These are phyloP conservation scores for Panzeria rudis DNA, from an alignment of 2,888 invertebrate genomes.

Conservation along the genomic window DNA sequence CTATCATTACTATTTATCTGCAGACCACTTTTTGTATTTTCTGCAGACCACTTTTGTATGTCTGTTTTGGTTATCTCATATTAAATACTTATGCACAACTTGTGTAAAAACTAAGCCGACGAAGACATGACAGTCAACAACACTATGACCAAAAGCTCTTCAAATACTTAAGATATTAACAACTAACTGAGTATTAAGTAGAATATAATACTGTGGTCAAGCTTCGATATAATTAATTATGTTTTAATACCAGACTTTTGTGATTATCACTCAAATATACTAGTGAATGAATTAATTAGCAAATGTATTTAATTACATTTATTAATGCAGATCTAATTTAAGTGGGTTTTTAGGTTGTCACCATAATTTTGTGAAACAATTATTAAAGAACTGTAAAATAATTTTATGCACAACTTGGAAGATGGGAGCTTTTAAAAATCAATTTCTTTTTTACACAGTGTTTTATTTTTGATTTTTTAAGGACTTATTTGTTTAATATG, in stretches of 20 bases:
- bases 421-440: not conserved
- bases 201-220: not conserved
- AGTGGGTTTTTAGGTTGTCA: not conserved
- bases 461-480: not conserved
- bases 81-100: not conserved
- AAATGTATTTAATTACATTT: slow-evolving; percentile 13
- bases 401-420: not conserved
- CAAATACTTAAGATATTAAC: slow-evolving; percentile 4
- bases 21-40: not conserved
- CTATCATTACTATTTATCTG: not conserved
- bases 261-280: slow-evolving; percentile 6
- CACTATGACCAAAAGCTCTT: not conserved
- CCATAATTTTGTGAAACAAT: too few species aligned
- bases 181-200: not conserved
- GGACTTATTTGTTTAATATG: not conserved
- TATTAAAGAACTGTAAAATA: not conserved
- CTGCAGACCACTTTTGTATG: not conserved
- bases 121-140: not conserved
- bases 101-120: not conserved
- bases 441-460: not conserved
- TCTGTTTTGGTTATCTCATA: not conserved
- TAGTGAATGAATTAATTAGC: not conserved
- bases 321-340: not conserved
- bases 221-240: slow-evolving; percentile 22
- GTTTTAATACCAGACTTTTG: slow-evolving; percentile 3